A percentile compares a stretch with the other conserved stretches of the same genome.
Conservation (phyloP, 2,888 invertebrate genomes). For the Agrilus biguttatus region DNA sequence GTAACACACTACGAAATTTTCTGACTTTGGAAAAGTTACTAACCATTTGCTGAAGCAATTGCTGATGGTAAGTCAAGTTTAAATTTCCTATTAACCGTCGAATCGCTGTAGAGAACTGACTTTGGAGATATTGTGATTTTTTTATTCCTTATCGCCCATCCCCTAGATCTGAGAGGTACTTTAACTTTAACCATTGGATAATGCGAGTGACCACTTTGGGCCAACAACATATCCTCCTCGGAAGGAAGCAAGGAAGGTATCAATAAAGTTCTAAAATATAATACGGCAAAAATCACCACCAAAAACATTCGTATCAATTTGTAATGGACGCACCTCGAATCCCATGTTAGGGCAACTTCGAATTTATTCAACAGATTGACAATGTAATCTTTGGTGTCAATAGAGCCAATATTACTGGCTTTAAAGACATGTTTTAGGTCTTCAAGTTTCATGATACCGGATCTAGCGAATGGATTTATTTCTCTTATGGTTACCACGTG, state of each 20-base stretch:
- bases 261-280: slow-evolving; percentile 49
- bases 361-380: slow-evolving; percentile 89
- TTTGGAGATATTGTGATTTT: slow-evolving; percentile 39
- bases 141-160: slow-evolving; percentile 49
- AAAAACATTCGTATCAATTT: too few relatives aligned
- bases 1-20: slow-evolving; percentile 14
- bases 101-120: slow-evolving; percentile 27
- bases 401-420: slow-evolving; percentile 62
- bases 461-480: slow-evolving; percentile 87
- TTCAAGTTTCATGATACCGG: slow-evolving; percentile 86
- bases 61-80: slow-evolving; percentile 25
- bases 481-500: slow-evolving; percentile 95
- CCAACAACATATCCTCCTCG: slow-evolving; percentile 47
- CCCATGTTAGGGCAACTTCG: slow-evolving; percentile 94
- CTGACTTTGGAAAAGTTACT: slow-evolving; percentile 5
- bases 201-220: slow-evolving; percentile 29
- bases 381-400: slow-evolving; percentile 62
- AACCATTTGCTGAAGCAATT: slow-evolving; percentile 8
- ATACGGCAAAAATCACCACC: too few relatives aligned
- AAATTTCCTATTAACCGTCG: slow-evolving; percentile 22
- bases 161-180: slow-evolving; percentile 48
- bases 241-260: slow-evolving; percentile 86
- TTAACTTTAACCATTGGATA: slow-evolving; percentile 33
- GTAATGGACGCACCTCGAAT: slow-evolving; percentile 42
- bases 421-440: slow-evolving; percentile 88